Percentiles rank a stretch among this genome's conserved stretches.
Evolutionary conservation across 2,113 vertebrate species (phyloP).

Genomic region (Naja naja): DNA sequence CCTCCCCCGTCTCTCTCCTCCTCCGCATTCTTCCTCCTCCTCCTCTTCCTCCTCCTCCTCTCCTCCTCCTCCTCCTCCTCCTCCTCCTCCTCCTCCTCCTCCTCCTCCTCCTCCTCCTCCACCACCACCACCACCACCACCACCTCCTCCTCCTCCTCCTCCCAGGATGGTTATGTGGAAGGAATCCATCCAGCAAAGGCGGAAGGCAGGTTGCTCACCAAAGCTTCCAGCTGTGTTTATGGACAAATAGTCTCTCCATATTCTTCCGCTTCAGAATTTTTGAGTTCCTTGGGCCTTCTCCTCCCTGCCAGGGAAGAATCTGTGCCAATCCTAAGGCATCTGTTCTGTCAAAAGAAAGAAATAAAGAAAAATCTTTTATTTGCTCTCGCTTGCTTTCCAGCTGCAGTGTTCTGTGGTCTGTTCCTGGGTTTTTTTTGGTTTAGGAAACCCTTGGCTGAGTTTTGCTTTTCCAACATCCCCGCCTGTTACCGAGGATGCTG

Average conservation of each 20-base stretch:
- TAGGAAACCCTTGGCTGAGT: constrained; percentile 55
- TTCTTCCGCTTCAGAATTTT: constrained; percentile 66
- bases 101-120: neutral
- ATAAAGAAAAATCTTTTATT: constrained; percentile 55
- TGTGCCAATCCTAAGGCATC: constrained; percentile 75
- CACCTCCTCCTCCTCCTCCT: neutral
- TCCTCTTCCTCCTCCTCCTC: neutral
- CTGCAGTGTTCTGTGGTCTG: constrained; percentile 57
- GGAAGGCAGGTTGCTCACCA: constrained; percentile 67
- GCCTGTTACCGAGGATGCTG: constrained; percentile 24
- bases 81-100: neutral
- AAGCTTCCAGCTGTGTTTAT: constrained; percentile 73
- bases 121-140: too few species aligned
- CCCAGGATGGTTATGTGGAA: constrained; percentile 56
- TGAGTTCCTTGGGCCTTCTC: constrained; percentile 56
- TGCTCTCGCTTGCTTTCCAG: constrained; percentile 71
- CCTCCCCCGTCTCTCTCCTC: constrained; percentile 33
- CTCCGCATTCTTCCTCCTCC: neutral
- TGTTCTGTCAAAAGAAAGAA: constrained; percentile 70
- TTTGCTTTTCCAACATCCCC: constrained; percentile 53
- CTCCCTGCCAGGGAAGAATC: constrained; percentile 65
- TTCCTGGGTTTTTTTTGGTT: constrained; percentile 47
- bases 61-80: neutral
- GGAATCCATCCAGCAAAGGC: constrained; percentile 47
- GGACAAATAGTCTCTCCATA: constrained; percentile 70